Base-by-base conservation (phyloP, 1,140 invertebrate species). In the Drosophila malerkotliana region DNA sequence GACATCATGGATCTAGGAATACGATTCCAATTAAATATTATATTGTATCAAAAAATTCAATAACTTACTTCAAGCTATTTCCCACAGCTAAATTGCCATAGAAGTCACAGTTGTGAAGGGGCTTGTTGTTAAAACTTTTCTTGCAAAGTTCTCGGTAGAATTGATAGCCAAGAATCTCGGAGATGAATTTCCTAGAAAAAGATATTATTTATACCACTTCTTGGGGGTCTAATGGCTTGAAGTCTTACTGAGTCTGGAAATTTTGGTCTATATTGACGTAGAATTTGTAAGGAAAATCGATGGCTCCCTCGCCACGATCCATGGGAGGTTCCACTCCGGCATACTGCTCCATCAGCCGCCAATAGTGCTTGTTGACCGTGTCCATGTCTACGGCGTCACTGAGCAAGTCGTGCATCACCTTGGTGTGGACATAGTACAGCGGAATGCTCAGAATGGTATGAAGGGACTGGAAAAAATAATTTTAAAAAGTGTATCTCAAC, bases 71-170 rank as follows among this genome's bases (percentile, higher is more conserved):
- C 0, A 94, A 68, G 37, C 90, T 68, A 24, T 89, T 81, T 39
- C 93, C 93, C 1, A 93, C 93, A 32, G 79, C 87, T 1, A 64
- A 77, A 44, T 92, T 93, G 15, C 92, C 79, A 71, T 92, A 93
- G 61, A 95, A 94, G 79, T 95, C 94, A 79, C 94, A 94, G 55
- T 92, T 92, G 77, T 96, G 93, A 3, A 93, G 72, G 1, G 92
- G 93, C 0, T 77, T 67, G 0, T 92, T 92, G 60, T 95, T 92
- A 2, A 92, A 92, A n/a, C 93, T 93, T 41, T 92, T 92, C 10
- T 93, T 91, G 74, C 95, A 96, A 8, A 96, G 77, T 9, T 93
- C 87, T 63, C 93, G 91, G 74, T 95, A 94, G 59, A 95, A 94
- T 18, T 91, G 90, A 73, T 91, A 91, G 30, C 90, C 88, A 28